Evolutionary conservation across 2,113 vertebrate genomes (phyloP).

Genomic region (Tretioscincus oriximinensis): DNA sequence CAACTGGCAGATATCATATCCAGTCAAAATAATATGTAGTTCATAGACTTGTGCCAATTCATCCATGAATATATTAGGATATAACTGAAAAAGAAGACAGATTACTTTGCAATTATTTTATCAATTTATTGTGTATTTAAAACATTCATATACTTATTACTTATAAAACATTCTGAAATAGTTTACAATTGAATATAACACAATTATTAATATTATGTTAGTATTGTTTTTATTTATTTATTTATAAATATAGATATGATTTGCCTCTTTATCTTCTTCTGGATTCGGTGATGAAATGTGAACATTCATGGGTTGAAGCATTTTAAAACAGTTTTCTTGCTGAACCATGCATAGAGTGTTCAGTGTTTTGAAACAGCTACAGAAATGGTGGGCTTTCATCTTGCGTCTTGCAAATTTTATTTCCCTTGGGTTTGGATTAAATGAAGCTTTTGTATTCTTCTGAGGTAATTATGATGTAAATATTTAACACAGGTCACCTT

Average conservation of each 20-base stretch:
- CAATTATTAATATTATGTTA: no score
- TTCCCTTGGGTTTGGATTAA: conserved; percentile 74
- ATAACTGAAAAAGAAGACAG: no score
- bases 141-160: no score
- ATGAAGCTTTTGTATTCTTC: conserved; percentile 75
- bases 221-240: no score
- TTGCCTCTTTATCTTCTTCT: conserved; percentile 1
- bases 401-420: conserved; percentile 60
- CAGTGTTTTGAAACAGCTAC: conserved; percentile 54
- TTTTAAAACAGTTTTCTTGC: conserved; percentile 55
- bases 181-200: no score
- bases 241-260: not conserved
- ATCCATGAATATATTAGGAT: no score
- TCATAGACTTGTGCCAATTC: no score
- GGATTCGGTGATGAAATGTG: conserved; percentile 41
- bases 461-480: conserved; percentile 76
- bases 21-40: no score
- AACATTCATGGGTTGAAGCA: conserved; percentile 50
- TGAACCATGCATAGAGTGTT: conserved; percentile 52
- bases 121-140: no score
- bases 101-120: no score
- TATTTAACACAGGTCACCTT: conserved; percentile 78
- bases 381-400: conserved; percentile 65
- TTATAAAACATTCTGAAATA: no score
- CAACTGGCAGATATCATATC: no score